Conservation (phyloP, 2,888 invertebrate species). For the Linyphia triangularis region DNA sequence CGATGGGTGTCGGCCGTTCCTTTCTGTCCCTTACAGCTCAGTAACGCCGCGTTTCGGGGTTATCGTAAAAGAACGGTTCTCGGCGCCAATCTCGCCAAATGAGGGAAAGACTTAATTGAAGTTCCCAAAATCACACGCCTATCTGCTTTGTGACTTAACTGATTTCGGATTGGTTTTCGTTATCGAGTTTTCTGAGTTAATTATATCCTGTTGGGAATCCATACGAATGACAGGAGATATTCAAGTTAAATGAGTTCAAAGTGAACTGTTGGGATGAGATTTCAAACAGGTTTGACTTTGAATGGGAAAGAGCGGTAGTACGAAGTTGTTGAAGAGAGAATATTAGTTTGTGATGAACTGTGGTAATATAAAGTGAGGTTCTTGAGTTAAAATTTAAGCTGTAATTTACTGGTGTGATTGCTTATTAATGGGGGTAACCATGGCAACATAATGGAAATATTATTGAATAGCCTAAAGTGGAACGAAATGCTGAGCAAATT, state of each 20-base stretch:
- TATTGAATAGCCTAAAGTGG: too few relatives aligned
- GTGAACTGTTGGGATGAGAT: not conserved
- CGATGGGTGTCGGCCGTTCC: slow-evolving; percentile 32
- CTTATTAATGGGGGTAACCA: too few relatives aligned
- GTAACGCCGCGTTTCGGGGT: slow-evolving; percentile 38
- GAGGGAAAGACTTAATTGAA: slow-evolving; percentile 5
- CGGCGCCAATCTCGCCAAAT: slow-evolving; percentile 6
- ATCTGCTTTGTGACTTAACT: slow-evolving; percentile 20
- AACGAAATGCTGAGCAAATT: too few relatives aligned
- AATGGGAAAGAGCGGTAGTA: not conserved
- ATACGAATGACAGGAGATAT: not conserved
- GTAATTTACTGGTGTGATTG: too few relatives aligned
- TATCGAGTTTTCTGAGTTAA: slow-evolving; percentile 13
- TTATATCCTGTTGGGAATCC: slow-evolving; percentile 11
- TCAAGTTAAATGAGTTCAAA: slow-evolving; percentile 13
- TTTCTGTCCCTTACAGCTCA: slow-evolving; percentile 30
- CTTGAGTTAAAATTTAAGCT: not conserved
- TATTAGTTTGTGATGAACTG: not conserved
- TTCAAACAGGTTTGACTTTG: not conserved
- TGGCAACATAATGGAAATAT: too few relatives aligned
- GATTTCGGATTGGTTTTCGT: slow-evolving; percentile 16
- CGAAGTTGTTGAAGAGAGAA: not conserved
- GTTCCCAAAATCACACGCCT: not conserved
- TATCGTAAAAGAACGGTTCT: not conserved
- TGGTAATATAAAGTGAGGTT: not conserved